These are phyloP conservation scores for Suncus etruscus DNA, from an alignment of 2,113 vertebrate species.

Conservation along the genomic window DNA sequence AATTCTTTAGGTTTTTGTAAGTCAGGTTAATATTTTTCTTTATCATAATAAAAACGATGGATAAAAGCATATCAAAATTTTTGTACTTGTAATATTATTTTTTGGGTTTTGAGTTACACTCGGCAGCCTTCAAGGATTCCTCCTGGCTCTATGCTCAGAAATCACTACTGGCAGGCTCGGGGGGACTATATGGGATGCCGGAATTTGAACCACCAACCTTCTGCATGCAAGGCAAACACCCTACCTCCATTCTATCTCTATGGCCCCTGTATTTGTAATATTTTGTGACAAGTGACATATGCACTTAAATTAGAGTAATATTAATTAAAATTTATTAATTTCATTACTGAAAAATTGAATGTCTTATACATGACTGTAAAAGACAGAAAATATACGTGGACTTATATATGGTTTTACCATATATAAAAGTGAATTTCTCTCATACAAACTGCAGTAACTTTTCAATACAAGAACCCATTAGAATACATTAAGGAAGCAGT, in stretches of 20 bases:
- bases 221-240: too few relatives aligned
- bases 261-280: background rate
- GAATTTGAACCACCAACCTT: too few relatives aligned
- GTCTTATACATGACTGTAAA: background rate
- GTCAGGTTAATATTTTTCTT: background rate
- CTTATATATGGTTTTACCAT: background rate
- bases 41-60: constrained; percentile 33
- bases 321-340: background rate
- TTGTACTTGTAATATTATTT: too few relatives aligned
- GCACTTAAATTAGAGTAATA: background rate
- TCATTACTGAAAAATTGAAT: background rate
- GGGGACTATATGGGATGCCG: too few relatives aligned
- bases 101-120: too few relatives aligned
- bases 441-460: background rate
- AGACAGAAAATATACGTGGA: background rate
- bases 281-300: background rate
- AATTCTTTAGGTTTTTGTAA: background rate
- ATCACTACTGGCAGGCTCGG: too few relatives aligned
- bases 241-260: too few relatives aligned
- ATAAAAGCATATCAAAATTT: background rate
- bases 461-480: background rate
- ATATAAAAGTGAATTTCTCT: constrained; percentile 18
- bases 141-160: too few relatives aligned
- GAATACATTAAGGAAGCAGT: background rate
- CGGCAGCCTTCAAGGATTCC: too few relatives aligned